Evolutionary conservation across 2,888 invertebrate species (phyloP).

Genomic region (Ctenicera cuprea): DNA sequence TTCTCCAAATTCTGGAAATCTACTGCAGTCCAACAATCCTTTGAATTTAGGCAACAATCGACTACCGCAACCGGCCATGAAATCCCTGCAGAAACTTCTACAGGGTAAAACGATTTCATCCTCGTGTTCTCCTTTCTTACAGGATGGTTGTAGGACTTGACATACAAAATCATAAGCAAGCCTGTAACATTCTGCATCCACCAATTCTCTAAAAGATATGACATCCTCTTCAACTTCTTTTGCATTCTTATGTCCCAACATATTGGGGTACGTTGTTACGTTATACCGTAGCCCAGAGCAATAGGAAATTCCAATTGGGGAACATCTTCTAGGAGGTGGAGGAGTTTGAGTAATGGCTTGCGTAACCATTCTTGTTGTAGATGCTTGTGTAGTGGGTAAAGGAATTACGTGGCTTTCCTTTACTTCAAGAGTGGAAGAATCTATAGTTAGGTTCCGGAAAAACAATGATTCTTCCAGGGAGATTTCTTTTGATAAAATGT

Average conservation of each 20-base stretch:
- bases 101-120: slow-evolving; percentile 83
- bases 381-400: slow-evolving; percentile 69
- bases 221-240: slow-evolving; percentile 84
- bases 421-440: slow-evolving; percentile 80
- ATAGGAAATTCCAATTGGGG: slow-evolving; percentile 79
- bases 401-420: slow-evolving; percentile 73
- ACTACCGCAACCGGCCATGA: slow-evolving; percentile 88
- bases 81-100: slow-evolving; percentile 88
- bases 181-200: slow-evolving; percentile 92
- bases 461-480: slow-evolving; percentile 76
- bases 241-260: slow-evolving; percentile 79
- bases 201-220: slow-evolving; percentile 88
- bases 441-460: slow-evolving; percentile 80
- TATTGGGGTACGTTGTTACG: slow-evolving; percentile 88
- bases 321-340: slow-evolving; percentile 80
- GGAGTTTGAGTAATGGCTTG: slow-evolving; percentile 75
- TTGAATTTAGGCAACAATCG: slow-evolving; percentile 83
- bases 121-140: slow-evolving; percentile 72
- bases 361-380: slow-evolving; percentile 69
- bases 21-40: slow-evolving; percentile 84
- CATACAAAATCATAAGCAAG: slow-evolving; percentile 94
- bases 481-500: slow-evolving; percentile 82
- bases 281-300: slow-evolving; percentile 86
- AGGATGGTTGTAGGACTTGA: slow-evolving; percentile 88
- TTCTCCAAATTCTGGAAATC: slow-evolving; percentile 87